Base-by-base conservation (phyloP, 2,797 vertebrate species). In the Echeneis naucrates region DNA sequence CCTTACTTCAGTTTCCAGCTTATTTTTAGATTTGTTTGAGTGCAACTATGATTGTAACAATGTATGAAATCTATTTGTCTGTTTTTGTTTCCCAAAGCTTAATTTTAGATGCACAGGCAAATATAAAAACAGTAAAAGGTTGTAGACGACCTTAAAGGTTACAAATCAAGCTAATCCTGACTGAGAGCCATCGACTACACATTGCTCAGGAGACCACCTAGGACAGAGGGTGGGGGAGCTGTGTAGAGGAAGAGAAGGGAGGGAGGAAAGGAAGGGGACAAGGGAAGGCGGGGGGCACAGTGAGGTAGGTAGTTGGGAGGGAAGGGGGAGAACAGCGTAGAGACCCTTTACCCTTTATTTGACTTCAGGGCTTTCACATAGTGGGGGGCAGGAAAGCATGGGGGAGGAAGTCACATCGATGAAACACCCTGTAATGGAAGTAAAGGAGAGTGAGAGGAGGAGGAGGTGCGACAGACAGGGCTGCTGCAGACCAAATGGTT, bases 141-240 rank as follows among this genome's bases (percentile, higher is more conserved):
- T 37, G 44, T 62, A n/a, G 57, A 78, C 59, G 81, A 64, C 13
- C 30, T 53, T 52, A 88, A 85, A 87, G 80, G 86, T 87, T 84
- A 79, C 59, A 82, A 75, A 82, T 78, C 45, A 72, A 65, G 81
- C 51, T 82, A 82, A 73, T 86, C 78, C 72, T 77, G 76, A 30
- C 80, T 69, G 70, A 68, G 70, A 71, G 76, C 65, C 65, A 57
- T 84, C 8, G 8, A 53, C 71, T 62, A 14, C 71, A 69, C 62
- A 56, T 57, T 5, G 32, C 78, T 62, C 67, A 52, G 81, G 59
- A 80, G 87, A 89, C 88, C 88, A 90, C 85, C 87, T 84, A 77
- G 84, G 75, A 74, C 78, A 72, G 45, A 67, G 59, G 44, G 23
- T 2, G 42, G 69, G 19, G 47, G 52, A 65, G 38, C 30, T 17